Evolutionary conservation across 2,888 invertebrate species (phyloP).

Genomic region (Seira sanloemensis): DNA sequence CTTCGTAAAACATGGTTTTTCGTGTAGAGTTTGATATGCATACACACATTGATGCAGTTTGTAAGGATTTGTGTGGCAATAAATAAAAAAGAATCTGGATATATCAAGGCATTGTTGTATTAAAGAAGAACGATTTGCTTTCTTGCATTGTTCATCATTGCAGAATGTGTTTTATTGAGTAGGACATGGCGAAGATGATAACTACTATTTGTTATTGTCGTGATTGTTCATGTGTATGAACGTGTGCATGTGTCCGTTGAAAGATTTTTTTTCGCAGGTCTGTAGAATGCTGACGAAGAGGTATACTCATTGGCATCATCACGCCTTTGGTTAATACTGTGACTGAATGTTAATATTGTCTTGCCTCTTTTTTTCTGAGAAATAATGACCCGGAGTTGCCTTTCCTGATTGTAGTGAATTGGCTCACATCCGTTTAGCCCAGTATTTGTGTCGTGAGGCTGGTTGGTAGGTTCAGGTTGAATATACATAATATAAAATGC

Average conservation of each 20-base stretch:
- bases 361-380: conserved; percentile 57
- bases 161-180: conserved; percentile 41
- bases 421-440: conserved; percentile 67
- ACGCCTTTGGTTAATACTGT: neutral
- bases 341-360: conserved; percentile 34
- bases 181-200: conserved; percentile 46
- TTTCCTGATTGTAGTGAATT: conserved; percentile 67
- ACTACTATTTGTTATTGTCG: neutral
- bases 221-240: conserved; percentile 11
- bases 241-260: conserved; percentile 36
- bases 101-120: conserved; percentile 30
- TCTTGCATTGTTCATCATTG: conserved; percentile 1
- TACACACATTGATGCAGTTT: too few species aligned
- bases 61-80: conserved; percentile 45
- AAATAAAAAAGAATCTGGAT: conserved; percentile 61
- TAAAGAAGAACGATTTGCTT: conserved; percentile 28
- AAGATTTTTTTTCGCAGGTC: conserved; percentile 17
- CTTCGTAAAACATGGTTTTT: conserved; percentile 21
- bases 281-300: neutral
- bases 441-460: conserved; percentile 39
- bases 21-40: neutral
- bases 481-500: neutral
- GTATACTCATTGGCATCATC: neutral
- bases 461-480: conserved; percentile 15
- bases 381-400: conserved; percentile 67